These are phyloP conservation scores for Platysternon megacephalum DNA, from an alignment of 2,113 vertebrate species.

Conservation along the genomic window DNA sequence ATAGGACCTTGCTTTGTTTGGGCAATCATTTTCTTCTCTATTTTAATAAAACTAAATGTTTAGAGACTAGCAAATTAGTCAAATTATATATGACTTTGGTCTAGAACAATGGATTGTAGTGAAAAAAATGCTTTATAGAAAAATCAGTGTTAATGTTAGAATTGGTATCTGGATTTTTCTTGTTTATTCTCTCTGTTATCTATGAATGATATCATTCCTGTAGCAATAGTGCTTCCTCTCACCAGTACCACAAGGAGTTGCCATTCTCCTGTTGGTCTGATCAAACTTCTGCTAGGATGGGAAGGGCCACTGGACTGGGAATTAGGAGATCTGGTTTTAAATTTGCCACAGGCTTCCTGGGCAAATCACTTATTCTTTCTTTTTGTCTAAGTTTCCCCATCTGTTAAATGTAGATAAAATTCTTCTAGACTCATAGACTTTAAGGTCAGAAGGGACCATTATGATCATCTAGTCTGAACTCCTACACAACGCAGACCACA, in stretches of 20 bases:
- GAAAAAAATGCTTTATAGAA: not conserved
- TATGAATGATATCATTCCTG: not conserved
- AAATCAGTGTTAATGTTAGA: not conserved
- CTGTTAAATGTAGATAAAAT: not conserved
- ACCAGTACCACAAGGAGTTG: not conserved
- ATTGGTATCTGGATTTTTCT: not conserved
- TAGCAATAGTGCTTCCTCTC: not conserved
- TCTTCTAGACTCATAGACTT: too few species aligned
- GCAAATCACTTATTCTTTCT: not conserved
- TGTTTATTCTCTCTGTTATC: not conserved
- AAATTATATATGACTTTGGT: not conserved
- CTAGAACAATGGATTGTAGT: not conserved
- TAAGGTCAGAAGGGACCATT: too few species aligned
- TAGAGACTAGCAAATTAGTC: not conserved
- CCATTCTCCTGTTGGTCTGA: not conserved
- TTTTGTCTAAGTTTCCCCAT: not conserved
- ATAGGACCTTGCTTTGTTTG: not conserved
- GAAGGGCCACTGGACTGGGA: not conserved
- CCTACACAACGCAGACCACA: too few species aligned
- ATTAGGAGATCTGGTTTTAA: not conserved
- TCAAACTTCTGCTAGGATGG: not conserved
- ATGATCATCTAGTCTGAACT: too few species aligned
- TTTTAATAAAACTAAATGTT: not conserved
- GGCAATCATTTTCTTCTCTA: not conserved
- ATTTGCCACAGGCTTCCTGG: not conserved